These are phyloP conservation scores for Pomatorhinus ruficollis DNA, from an alignment of 2,113 vertebrate genomes.

Conservation along the genomic window DNA sequence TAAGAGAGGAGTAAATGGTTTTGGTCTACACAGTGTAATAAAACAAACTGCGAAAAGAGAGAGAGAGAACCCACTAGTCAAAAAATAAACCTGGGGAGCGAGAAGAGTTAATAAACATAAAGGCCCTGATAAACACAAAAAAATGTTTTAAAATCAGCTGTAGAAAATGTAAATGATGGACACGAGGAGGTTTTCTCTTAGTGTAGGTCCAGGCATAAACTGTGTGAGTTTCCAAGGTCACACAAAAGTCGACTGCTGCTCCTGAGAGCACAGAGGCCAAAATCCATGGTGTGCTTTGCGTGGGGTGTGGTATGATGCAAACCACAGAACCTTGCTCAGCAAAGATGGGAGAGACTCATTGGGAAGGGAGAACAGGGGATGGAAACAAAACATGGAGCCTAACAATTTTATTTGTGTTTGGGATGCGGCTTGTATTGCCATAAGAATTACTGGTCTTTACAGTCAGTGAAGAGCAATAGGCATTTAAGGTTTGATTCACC, in stretches of 20 bases:
- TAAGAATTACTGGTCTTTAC: not conserved
- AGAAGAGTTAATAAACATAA: not conserved
- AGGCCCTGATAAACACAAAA: not conserved
- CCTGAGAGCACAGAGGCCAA: not conserved
- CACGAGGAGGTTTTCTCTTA: not conserved
- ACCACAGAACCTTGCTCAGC: fast-evolving
- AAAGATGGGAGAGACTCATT: not conserved
- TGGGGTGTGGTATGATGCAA: not conserved
- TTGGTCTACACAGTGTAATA: not conserved
- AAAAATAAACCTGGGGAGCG: not conserved
- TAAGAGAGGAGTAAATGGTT: not conserved
- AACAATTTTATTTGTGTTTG: not conserved
- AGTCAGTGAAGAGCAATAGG: not conserved
- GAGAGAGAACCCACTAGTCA: not conserved
- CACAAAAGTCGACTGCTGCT: not conserved
- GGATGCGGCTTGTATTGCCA: not conserved
- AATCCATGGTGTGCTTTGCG: fast-evolving
- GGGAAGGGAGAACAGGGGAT: not conserved
- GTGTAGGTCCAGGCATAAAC: not conserved
- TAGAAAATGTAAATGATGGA: not conserved
- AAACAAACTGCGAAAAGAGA: not conserved
- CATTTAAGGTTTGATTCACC: not conserved
- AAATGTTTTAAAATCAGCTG: not conserved
- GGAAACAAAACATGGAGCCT: not conserved
- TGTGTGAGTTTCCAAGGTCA: not conserved